These are phyloP conservation scores for Calidris pygmaea DNA, from an alignment of 2,113 vertebrate genomes.

Conservation along the genomic window DNA sequence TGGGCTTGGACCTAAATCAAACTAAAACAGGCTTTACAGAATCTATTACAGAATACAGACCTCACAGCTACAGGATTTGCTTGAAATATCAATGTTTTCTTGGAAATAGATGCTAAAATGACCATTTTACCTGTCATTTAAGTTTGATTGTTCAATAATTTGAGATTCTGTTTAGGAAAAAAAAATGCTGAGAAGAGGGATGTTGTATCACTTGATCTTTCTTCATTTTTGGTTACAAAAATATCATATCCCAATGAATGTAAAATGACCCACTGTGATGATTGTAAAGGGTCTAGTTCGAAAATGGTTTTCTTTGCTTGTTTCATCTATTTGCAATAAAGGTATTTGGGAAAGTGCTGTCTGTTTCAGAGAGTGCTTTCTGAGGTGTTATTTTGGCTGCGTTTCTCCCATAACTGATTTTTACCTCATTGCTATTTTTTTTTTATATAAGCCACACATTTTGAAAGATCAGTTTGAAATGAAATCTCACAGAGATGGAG, in stretches of 20 bases:
- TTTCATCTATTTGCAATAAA: not conserved
- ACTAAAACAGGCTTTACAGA: not conserved
- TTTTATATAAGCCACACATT: not conserved
- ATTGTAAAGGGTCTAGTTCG: not conserved
- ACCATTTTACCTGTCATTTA: slow-evolving; percentile 17
- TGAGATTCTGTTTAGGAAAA: not conserved
- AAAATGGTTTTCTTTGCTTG: not conserved
- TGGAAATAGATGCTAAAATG: not conserved
- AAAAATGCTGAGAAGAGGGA: not conserved
- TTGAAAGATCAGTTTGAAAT: slow-evolving; percentile 31
- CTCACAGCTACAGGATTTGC: not conserved
- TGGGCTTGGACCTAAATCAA: not conserved
- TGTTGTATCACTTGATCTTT: not conserved
- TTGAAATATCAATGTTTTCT: not conserved
- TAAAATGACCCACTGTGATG: not conserved
- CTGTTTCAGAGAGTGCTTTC: not conserved
- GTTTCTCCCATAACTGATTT: not conserved
- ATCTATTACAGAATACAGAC: not conserved
- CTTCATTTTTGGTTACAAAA: not conserved
- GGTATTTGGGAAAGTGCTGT: not conserved
- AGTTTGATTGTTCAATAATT: not conserved
- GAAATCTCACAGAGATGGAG: not conserved
- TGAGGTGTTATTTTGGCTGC: not conserved
- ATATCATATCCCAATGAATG: not conserved
- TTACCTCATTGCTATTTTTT: not conserved